Base-by-base conservation (phyloP, 2,113 vertebrate genomes). In the Chitala chitala region DNA sequence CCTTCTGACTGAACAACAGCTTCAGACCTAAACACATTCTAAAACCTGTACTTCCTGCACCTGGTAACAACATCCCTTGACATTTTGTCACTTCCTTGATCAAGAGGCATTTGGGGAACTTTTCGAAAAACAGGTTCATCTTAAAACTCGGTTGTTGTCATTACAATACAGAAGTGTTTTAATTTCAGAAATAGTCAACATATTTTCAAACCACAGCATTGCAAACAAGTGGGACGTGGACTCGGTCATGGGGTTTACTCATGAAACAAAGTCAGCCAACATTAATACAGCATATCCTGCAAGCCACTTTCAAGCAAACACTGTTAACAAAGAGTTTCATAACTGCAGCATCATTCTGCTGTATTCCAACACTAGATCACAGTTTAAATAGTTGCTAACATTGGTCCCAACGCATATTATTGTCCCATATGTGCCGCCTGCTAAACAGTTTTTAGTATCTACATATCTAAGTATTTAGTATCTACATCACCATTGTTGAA, bases 401-500 rank as follows among this genome's bases (percentile, higher is more conserved):
- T 46, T 44, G 3, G 42, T 26, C 42, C 33, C 59, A 29, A 63
- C 2, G 33, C 31, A 44, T 10, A 66, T 66, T 66, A 44, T 40
- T 68, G 40, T 46, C 64, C 36, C 38, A 0, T 29, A 68, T 68
- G n/a, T 15, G n/a, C 64, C 44, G 5, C 46, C n/a, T 6, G 59
- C 31, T 63, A 63, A 63, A 63, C 33, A 63, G n/a, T 38, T 63
- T 63, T n/a, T n/a, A n/a, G n/a, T n/a, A n/a, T n/a, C n/a, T n/a
- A n/a, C n/a, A n/a, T n/a, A n/a, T n/a, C n/a, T n/a, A 63, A 68
- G 4, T n/a, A 38, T 26, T 46, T 48, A 10, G 46, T 46, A 68
- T n/a, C 5, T 68, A 68, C 42, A 68, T 22, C 42, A 68, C 46
- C 44, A 85, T 84, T 87, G 80, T 85, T 76, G 85, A 85, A 87